Conservation (phyloP, 2,888 invertebrate genomes). For the Tyria jacobaeae region DNA sequence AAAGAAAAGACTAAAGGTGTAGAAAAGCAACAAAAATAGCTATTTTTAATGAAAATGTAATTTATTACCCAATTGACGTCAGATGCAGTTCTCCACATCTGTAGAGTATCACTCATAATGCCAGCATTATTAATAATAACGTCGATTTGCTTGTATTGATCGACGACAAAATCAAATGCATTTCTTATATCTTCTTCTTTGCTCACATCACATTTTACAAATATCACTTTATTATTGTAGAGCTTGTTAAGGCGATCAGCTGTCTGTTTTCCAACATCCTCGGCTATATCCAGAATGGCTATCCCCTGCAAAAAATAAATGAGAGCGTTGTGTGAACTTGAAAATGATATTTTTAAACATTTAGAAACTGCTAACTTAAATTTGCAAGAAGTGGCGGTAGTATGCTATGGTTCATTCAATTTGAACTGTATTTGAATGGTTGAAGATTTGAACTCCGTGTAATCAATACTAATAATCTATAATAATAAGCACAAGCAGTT, state of each 20-base stretch:
- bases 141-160: constrained; percentile 54
- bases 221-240: constrained; percentile 52
- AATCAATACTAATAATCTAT: no score
- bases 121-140: constrained; percentile 69
- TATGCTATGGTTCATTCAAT: no score
- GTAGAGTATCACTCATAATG: constrained; percentile 58
- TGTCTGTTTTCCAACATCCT: constrained; percentile 53
- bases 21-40: no score
- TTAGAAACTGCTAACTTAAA: no score
- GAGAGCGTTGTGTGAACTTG: no score
- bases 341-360: no score
- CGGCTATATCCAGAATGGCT: constrained; percentile 61
- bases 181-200: constrained; percentile 54
- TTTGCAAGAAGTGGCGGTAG: no score
- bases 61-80: constrained; percentile 62
- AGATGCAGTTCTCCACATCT: constrained; percentile 57
- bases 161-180: constrained; percentile 55
- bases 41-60: no score
- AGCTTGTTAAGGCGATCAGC: constrained; percentile 49
- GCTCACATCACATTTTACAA: constrained; percentile 63
- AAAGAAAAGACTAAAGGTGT: no score
- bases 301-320: constrained; percentile 31
- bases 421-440: no score
- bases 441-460: no score
- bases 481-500: no score